Conservation (phyloP, 2,797 vertebrate species). For the Halcyon chelicuti region DNA sequence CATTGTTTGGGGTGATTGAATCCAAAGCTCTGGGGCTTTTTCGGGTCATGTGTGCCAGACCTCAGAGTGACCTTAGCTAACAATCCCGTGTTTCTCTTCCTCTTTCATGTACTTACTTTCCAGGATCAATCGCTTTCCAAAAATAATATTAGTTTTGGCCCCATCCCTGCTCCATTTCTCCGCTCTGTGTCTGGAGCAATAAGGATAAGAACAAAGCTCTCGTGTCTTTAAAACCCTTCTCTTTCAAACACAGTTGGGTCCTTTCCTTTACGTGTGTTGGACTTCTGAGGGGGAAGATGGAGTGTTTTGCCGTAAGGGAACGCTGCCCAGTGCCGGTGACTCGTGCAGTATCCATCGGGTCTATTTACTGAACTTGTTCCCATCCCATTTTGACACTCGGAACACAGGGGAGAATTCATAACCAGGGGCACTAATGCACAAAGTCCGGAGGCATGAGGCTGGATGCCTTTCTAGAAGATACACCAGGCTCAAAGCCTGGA, state of each 20-base stretch:
- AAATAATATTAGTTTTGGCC: constrained; percentile 65
- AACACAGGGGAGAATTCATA: not conserved
- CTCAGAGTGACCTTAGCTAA: constrained; percentile 53
- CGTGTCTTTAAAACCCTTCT: not conserved
- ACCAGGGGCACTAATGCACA: no score
- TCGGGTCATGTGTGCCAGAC: constrained; percentile 54
- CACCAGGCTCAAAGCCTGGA: not conserved
- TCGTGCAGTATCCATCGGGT: not conserved
- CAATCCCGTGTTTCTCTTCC: constrained; percentile 56
- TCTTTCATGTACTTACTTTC: constrained; percentile 49
- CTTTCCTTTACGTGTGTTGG: not conserved
- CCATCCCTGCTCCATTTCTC: not conserved
- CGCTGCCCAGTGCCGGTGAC: not conserved
- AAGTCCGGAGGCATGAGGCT: not conserved
- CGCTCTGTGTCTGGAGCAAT: not conserved
- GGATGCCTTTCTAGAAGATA: not conserved
- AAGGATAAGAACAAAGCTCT: constrained; percentile 15
- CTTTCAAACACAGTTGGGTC: not conserved
- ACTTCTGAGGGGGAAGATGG: not conserved
- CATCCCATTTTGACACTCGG: not conserved
- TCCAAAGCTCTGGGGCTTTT: constrained; percentile 47
- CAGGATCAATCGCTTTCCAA: constrained; percentile 57
- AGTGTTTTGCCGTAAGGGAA: not conserved
- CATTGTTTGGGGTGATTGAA: not conserved
- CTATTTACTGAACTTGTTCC: not conserved